Percentiles rank a stretch among this genome's conserved stretches.
Conservation (phyloP, 2,888 invertebrate genomes). For the Meteorus cinctellus region DNA sequence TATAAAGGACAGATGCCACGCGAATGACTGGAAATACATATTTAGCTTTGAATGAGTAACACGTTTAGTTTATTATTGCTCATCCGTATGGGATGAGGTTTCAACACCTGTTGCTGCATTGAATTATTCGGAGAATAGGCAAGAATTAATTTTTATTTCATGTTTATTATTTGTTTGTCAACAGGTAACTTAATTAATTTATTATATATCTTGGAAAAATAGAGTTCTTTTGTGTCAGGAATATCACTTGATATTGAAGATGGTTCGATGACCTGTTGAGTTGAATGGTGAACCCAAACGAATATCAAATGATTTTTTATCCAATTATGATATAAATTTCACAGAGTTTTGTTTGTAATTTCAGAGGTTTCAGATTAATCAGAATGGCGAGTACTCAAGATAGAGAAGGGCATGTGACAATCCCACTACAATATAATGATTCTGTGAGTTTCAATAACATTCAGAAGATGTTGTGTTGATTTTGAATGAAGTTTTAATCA, state of each 20-base stretch:
- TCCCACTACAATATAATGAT: conserved; percentile 69
- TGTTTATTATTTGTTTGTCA: neutral
- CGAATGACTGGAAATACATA: neutral
- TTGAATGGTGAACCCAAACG: neutral
- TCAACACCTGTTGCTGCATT: conserved; percentile 1
- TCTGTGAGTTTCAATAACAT: conserved; percentile 60
- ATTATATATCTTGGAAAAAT: neutral
- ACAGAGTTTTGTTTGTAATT: conserved; percentile 34
- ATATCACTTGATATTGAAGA: neutral
- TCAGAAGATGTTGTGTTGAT: too few relatives aligned
- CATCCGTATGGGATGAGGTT: neutral
- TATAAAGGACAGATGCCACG: neutral
- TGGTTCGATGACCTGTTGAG: neutral
- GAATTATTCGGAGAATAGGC: neutral
- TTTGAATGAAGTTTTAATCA: neutral
- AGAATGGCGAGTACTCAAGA: conserved; percentile 68
- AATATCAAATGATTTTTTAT: neutral
- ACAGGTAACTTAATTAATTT: neutral
- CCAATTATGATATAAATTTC: neutral
- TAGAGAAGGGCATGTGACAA: conserved; percentile 66
- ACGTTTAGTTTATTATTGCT: conserved; percentile 7
- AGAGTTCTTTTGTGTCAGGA: neutral
- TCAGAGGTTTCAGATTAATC: conserved; percentile 66
- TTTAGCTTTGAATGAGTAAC: conserved; percentile 1
- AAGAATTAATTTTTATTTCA: neutral